Base-by-base conservation (phyloP, 2,797 vertebrate species). In the Tamandua tetradactyla region DNA sequence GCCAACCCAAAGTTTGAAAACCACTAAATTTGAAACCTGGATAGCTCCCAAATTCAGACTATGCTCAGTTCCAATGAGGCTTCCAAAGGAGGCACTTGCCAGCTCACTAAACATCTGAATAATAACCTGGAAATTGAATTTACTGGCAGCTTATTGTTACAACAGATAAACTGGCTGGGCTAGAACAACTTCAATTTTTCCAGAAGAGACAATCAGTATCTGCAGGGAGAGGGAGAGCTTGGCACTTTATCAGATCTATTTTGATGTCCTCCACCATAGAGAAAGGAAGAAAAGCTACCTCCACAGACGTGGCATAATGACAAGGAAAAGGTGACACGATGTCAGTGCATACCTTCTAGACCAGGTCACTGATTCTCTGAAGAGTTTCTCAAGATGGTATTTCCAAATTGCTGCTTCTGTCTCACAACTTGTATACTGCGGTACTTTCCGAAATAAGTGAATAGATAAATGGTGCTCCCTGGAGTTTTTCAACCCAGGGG, bases 201-300 rank as follows among this genome's bases (percentile, higher is more conserved):
- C 37, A 37, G 13, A 75, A 84, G n/a, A 81, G 69, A 75, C 20
- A 35, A 57, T 44, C 5, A 61, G n/a, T 9, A 22, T 61, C 81
- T 13, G 5, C 0, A 61, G 20, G 40, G 10, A 32, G 2, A 42
- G 0, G 3, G 27, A 20, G 10, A 74, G 2, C 0, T 1, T n/a
- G 32, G 12, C 11, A 49, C 30, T 15, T 44, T n/a, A 57, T 37
- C 35, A 76, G 71, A 64, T 72, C 4, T 20, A 78, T 64, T 35
- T 52, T 68, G 61, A 72, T 68, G 22, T 40, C 44, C 61, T 84
- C 44, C 59, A 23, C 9, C 61, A 23, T 7, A 94, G 40, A 71
- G n/a, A 76, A 44, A 7, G 18, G n/a, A 23, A 64, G 59, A 68
- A 47, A 61, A 59, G 20, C 71, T 3, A 17, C n/a, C n/a, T 42